Evolutionary conservation across 2,888 invertebrate species (phyloP).

Genomic region (Dryobotodes eremita): DNA sequence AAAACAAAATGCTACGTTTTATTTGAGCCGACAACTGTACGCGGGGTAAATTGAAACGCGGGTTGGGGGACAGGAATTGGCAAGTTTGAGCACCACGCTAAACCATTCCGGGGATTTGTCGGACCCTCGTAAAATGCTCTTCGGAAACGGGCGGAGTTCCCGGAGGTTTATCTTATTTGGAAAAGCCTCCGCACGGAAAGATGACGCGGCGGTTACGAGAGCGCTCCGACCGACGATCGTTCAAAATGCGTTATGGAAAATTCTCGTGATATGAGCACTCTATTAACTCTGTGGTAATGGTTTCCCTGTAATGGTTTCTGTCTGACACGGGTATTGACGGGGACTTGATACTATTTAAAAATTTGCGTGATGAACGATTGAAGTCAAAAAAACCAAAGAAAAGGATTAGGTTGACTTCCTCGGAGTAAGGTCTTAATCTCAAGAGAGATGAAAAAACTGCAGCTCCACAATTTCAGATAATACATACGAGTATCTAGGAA

Average conservation of each 20-base stretch:
- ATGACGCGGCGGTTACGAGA: constrained; percentile 76
- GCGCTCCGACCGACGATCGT: constrained; percentile 47
- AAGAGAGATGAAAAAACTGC: neutral
- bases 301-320: constrained; percentile 67
- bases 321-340: constrained; percentile 58
- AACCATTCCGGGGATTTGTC: constrained; percentile 81
- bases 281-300: constrained; percentile 64
- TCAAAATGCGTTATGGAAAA: constrained; percentile 72
- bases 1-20: constrained; percentile 81
- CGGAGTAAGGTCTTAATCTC: neutral
- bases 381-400: too few relatives aligned
- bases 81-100: constrained; percentile 78
- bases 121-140: constrained; percentile 84
- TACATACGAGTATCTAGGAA: too few relatives aligned
- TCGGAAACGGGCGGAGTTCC: constrained; percentile 74
- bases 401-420: neutral
- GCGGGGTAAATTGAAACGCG: constrained; percentile 86
- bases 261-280: constrained; percentile 70
- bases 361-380: constrained; percentile 10
- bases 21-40: constrained; percentile 76
- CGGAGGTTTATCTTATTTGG: constrained; percentile 82
- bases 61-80: constrained; percentile 78
- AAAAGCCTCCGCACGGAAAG: constrained; percentile 73
- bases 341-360: constrained; percentile 44
- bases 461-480: too few relatives aligned